Evolutionary conservation across 2,797 vertebrate species (phyloP), one percentile per base, ranked within the genome.

Genomic region (Lepus townsendii): DNA sequence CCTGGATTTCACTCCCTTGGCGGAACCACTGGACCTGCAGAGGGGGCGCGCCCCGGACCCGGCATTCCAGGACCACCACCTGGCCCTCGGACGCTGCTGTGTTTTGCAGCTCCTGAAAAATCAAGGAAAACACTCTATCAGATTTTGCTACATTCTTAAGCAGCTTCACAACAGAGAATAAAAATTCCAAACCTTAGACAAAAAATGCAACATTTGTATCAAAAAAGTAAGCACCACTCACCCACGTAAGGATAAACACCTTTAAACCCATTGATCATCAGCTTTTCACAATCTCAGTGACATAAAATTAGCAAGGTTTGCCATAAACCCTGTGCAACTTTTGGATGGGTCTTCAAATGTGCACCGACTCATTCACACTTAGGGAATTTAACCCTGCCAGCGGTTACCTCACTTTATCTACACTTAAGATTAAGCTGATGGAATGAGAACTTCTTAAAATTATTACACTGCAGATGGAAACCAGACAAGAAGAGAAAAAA

Each of bases 21-120:
- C 99, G 99, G 98, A 98, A 99, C 99, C 99, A 99, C 75, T 97
- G 98, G 97, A 99, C 99, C 92, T 98, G 98, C 93, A 99, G 97
- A 5, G 99, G 99, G 78, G 98, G 99, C 1, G 98, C 97, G 52
- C 99, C 99, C 68, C 98, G 99, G 35, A 99, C 99, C 94, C 99
- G 98, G 98, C 99, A 99, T 98, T 99, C 99, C 97, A 99, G 96
- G 60, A 99, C 99, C 94, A 99, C 99, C 1, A 99, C 99, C 97
- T 99, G 99, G 91, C 99, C 99, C 97, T 99, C 99, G 0, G 99
- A 99, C 0, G 99, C 99, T 73, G 98, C 98, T 11, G 98, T 97
- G 35, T 99, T 99, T 98, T 99, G 99, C 93, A 99, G 96, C 80
- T 99, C 97, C 99, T 99, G 97, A 95, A 98, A 57, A 98, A 88